These are phyloP conservation scores for Amazona ochrocephala DNA, from an alignment of 2,797 vertebrate species.

Conservation along the genomic window DNA sequence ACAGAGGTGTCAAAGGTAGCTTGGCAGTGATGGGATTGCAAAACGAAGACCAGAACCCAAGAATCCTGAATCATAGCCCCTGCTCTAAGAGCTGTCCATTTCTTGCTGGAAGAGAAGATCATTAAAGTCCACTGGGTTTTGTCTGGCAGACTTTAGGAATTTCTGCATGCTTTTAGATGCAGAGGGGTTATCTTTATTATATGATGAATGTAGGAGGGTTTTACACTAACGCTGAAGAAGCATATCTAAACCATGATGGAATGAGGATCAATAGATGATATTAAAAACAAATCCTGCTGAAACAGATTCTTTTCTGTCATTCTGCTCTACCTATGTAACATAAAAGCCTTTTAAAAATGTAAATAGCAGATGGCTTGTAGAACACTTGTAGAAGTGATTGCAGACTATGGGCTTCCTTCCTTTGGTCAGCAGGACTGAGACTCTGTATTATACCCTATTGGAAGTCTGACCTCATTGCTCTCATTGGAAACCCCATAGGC, in stretches of 20 bases:
- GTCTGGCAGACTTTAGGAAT: slow-evolving; percentile 1
- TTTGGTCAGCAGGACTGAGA: not conserved
- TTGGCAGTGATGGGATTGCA: not conserved
- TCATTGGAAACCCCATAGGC: not conserved
- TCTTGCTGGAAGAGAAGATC: not conserved
- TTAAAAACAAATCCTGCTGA: not conserved
- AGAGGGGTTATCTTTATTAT: slow-evolving; percentile 2
- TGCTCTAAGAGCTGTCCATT: not conserved
- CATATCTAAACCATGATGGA: not conserved
- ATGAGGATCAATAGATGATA: not conserved
- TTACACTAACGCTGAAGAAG: slow-evolving; percentile 27
- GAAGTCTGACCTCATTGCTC: not conserved
- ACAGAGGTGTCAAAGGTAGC: slow-evolving; percentile 28
- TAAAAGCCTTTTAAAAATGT: not conserved
- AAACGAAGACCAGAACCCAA: slow-evolving; percentile 25
- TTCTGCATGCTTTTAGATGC: not conserved
- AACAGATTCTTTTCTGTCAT: not conserved
- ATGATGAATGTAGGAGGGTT: not conserved
- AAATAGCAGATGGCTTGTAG: not conserved
- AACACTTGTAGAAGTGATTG: not conserved
- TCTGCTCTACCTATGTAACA: not conserved
- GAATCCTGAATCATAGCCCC: slow-evolving; percentile 26
- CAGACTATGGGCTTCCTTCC: not conserved
- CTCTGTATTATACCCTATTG: not conserved
- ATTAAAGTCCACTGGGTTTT: slow-evolving; percentile 11